Base-by-base conservation (phyloP, 2,888 invertebrate species). In the Artemia sinica region DNA sequence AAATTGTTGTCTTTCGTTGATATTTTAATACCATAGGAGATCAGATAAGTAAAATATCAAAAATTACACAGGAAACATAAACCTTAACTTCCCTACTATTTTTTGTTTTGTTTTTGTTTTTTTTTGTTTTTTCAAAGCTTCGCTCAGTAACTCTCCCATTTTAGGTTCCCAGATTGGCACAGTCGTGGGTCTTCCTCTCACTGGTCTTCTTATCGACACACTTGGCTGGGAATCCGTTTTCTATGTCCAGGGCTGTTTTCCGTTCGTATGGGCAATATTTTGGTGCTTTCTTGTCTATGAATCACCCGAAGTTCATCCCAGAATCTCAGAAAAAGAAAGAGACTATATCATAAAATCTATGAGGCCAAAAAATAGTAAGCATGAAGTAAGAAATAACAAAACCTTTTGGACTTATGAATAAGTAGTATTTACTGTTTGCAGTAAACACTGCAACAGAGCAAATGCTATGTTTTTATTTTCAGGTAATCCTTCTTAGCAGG, bases 151-250 rank as follows among this genome's bases (percentile, higher is more conserved):
- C 41, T 41, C 41, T 41, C 49, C 66, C 9, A 74, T 75, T 51
- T 11, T 77, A 89, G 90, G 93, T 10, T 89, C 91, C 41, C 89
- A 91, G 9, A 81, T 95, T 74, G 95, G 95, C 18, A 94, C 92
- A 49, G 91, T 94, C 9, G 80, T 92, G 65, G 90, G 91, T 0
- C 87, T 92, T 85, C 92, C 92, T 0, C 82, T 91, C 72, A 88
- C 89, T 74, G 91, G 91, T 14, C 85, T 84, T 75, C 83, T 93
- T 70, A 89, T 90, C 72, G 85, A 85, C 9, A 82, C 84, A 71
- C 81, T 86, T 69, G 91, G 92, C 12, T 93, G 93, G 93, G 86
- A 88, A 73, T 89, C 89, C 0, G 88, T 91, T 18, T 93, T 93
- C 81, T 93, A 93, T 78, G 83, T 89, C 71, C 90, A 90, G 69